Evolutionary conservation across 2,888 invertebrate genomes (phyloP).

Genomic region (Pristionchus maxplancki): DNA sequence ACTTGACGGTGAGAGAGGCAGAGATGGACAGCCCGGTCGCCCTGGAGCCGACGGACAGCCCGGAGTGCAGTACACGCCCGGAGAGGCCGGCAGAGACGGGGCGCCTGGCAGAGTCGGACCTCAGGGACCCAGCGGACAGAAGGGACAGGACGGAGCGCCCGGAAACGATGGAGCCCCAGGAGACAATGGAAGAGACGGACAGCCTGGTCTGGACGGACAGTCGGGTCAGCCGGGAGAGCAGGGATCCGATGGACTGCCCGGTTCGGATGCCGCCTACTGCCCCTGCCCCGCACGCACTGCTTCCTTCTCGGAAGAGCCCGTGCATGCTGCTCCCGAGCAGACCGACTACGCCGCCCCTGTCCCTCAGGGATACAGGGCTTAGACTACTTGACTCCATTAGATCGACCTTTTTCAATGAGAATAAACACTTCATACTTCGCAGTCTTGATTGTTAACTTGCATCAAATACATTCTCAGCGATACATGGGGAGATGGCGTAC

Average conservation of each 20-base stretch:
- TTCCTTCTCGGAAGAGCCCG: neutral
- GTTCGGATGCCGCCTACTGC: conserved; percentile 19
- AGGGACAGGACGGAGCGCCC: neutral
- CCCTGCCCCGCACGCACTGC: conserved; percentile 5
- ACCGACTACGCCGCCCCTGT: too few relatives aligned
- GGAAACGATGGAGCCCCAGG: too few relatives aligned
- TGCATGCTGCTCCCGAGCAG: neutral
- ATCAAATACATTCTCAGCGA: too few relatives aligned
- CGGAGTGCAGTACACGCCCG: neutral
- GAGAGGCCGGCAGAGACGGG: neutral
- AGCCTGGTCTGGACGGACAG: too few relatives aligned
- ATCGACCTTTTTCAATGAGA: neutral
- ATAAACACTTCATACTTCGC: neutral
- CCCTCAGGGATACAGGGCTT: neutral
- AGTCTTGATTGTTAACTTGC: too few relatives aligned
- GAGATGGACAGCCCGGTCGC: too few relatives aligned
- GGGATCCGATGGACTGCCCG: too few relatives aligned
- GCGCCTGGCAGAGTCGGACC: neutral
- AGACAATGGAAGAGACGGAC: too few relatives aligned
- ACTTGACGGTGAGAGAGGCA: too few relatives aligned
- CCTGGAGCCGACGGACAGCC: too few relatives aligned
- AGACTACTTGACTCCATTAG: neutral
- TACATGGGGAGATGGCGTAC: too few relatives aligned
- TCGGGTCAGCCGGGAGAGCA: too few relatives aligned
- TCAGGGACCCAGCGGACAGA: neutral